Percentiles rank a stretch among this genome's conserved stretches.
phyloP scores from a whole-genome alignment of 1,140 invertebrate species.

The Drosophila biarmipes region DNA sequence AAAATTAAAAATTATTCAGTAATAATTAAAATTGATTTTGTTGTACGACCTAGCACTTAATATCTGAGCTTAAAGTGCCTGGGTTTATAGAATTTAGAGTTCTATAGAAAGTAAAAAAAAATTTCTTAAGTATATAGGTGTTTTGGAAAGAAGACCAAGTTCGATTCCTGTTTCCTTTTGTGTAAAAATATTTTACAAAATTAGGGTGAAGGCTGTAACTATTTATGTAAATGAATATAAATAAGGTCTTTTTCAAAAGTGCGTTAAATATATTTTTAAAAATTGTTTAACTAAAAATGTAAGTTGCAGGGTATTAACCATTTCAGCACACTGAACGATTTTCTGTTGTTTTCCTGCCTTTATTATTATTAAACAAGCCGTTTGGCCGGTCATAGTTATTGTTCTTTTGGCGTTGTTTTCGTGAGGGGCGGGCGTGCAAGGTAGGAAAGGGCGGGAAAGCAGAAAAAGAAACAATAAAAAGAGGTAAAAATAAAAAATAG shows the following conservation, averaged over 20 bases:
- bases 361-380: constrained; percentile 42
- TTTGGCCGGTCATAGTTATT: constrained; percentile 49
- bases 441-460: constrained; percentile 45
- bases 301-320: not conserved
- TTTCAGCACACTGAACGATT: not conserved
- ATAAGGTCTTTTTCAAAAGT: not conserved
- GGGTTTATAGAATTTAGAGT: too few species aligned
- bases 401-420: constrained; percentile 33
- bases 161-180: too few species aligned
- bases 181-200: too few species aligned
- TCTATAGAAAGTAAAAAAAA: too few species aligned
- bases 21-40: too few species aligned
- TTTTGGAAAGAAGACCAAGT: too few species aligned
- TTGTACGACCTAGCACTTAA: too few species aligned
- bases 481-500: constrained; percentile 11
- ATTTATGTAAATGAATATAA: too few species aligned
- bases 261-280: not conserved
- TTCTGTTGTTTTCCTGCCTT: constrained; percentile 13
- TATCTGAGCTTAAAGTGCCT: too few species aligned
- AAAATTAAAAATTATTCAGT: not conserved
- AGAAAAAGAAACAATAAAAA: constrained; percentile 11
- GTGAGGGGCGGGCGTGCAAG: constrained; percentile 39
- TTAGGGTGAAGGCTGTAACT: too few species aligned
- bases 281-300: not conserved
- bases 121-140: too few species aligned